phyloP scores from a whole-genome alignment of 2,797 vertebrate species.

The Lycodopsis pacificus region DNA sequence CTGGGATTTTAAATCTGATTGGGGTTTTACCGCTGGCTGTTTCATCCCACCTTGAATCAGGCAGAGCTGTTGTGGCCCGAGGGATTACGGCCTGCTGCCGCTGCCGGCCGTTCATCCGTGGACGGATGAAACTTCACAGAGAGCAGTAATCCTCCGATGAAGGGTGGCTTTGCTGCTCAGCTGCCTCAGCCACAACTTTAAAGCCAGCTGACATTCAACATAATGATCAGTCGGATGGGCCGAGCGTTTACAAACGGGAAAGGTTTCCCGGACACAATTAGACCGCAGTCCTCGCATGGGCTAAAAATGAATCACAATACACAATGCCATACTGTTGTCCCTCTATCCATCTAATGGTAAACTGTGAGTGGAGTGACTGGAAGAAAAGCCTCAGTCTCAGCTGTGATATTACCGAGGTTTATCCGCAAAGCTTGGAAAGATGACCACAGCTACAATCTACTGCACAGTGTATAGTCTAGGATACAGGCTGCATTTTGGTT shows the following conservation, averaged over 20 bases:
- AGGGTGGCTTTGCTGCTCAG: constrained; percentile 75
- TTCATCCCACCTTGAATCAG: constrained; percentile 76
- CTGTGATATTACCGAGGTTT: constrained; percentile 76
- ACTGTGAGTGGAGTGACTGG: constrained; percentile 79
- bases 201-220: constrained; percentile 81
- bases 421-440: constrained; percentile 70
- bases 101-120: constrained; percentile 65
- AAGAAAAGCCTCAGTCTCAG: constrained; percentile 80
- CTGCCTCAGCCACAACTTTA: constrained; percentile 74
- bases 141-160: constrained; percentile 75
- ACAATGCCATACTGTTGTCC: constrained; percentile 74
- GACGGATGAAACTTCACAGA: constrained; percentile 80
- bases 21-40: constrained; percentile 68
- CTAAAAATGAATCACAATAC: constrained; percentile 81
- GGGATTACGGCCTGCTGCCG: constrained; percentile 69
- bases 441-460: constrained; percentile 74
- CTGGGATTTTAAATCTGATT: constrained; percentile 72
- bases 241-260: constrained; percentile 73
- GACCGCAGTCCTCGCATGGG: constrained; percentile 71
- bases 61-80: constrained; percentile 60
- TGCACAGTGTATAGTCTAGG: constrained; percentile 70
- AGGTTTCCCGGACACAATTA: constrained; percentile 82
- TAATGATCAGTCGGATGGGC: constrained; percentile 82
- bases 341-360: constrained; percentile 75
- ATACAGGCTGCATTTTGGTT: constrained; percentile 68